Conservation (phyloP, 1,140 invertebrate genomes). For the Teleogryllus occipitalis region DNA sequence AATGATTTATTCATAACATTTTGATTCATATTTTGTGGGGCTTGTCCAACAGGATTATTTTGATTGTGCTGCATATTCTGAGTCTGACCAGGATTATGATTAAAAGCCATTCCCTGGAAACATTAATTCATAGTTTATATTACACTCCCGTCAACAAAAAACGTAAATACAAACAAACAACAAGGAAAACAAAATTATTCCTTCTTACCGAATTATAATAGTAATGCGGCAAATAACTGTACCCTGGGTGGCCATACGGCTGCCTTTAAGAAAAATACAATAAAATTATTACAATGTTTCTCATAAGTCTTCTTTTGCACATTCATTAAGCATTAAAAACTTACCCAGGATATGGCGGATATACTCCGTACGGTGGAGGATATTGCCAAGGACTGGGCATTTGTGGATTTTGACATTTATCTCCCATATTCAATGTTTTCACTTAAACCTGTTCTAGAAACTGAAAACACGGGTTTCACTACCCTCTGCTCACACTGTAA, state of each 20-base stretch:
- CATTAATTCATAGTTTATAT: not conserved
- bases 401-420: conserved; percentile 22
- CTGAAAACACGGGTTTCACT: too few relatives aligned
- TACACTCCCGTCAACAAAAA: not conserved
- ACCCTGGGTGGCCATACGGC: conserved; percentile 17
- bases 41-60: not conserved
- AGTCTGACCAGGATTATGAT: conserved; percentile 13
- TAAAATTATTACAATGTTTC: not conserved
- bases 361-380: conserved; percentile 18
- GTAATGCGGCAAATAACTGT: conserved; percentile 12
- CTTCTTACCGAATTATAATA: conserved; percentile 12
- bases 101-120: conserved; percentile 17
- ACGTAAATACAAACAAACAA: too few relatives aligned
- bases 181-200: too few relatives aligned
- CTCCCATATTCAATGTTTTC: conserved; percentile 14
- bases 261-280: conserved; percentile 14
- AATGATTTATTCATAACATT: not conserved
- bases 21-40: conserved; percentile 8
- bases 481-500: too few relatives aligned
- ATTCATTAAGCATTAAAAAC: not conserved
- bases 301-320: not conserved
- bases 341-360: conserved; percentile 18
- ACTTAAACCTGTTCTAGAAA: not conserved
- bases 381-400: conserved; percentile 21
- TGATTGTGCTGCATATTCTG: conserved; percentile 1